These are phyloP conservation scores for Trematocara unimaculatum DNA, from an alignment of 2,113 vertebrate genomes.

Conservation along the genomic window DNA sequence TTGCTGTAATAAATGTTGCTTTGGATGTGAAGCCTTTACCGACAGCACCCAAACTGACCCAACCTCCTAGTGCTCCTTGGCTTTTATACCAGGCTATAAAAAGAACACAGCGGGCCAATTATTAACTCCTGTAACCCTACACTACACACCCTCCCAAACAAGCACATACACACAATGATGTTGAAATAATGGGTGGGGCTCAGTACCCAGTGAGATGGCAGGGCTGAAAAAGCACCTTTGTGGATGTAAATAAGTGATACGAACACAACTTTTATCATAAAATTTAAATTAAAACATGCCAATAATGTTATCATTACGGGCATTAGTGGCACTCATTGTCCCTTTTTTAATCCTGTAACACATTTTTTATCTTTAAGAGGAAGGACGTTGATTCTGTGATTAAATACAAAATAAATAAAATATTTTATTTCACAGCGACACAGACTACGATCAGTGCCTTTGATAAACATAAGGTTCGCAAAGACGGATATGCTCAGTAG, in stretches of 20 bases:
- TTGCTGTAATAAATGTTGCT: background rate
- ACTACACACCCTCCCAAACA: background rate
- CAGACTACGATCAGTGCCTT: background rate
- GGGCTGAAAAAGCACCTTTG: background rate
- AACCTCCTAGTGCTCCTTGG: background rate
- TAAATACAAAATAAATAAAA: background rate
- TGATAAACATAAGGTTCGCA: background rate
- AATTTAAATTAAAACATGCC: background rate
- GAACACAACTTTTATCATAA: background rate
- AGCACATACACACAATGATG: background rate
- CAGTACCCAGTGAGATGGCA: background rate
- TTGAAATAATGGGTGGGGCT: constrained; percentile 48
- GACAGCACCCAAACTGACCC: background rate
- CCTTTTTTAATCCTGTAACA: background rate
- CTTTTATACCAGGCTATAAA: constrained; percentile 59
- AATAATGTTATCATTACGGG: background rate
- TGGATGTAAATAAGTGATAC: background rate
- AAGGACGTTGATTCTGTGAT: background rate
- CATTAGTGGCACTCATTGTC: background rate
- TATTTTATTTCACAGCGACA: background rate
- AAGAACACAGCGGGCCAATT: constrained; percentile 6
- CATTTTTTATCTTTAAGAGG: background rate
- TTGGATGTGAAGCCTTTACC: background rate
- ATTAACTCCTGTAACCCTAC: constrained; percentile 49
- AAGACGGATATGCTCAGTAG: background rate